Evolutionary conservation across 2,113 vertebrate species (phyloP).

Genomic region (Colossoma macropomum): DNA sequence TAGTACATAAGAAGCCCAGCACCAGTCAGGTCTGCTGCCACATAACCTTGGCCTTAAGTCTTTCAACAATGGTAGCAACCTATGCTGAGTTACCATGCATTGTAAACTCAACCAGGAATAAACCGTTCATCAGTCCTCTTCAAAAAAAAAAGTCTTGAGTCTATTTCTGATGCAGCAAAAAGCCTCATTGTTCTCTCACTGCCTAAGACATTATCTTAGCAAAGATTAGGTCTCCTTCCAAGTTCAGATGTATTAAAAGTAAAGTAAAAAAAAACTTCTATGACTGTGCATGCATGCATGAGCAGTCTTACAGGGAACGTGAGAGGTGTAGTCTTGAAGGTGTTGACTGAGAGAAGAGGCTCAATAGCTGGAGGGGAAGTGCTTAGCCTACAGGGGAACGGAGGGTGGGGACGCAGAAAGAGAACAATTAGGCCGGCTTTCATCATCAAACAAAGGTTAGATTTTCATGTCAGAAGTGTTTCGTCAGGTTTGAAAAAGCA

Average conservation of each 20-base stretch:
- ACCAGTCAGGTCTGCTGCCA: not conserved
- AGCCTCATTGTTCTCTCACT: not conserved
- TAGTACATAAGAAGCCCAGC: not conserved
- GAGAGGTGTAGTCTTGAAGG: constrained; percentile 8
- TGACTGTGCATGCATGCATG: not conserved
- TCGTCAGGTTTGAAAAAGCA: not conserved
- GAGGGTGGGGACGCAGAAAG: not conserved
- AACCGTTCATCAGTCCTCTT: too few species aligned
- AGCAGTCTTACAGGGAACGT: not conserved
- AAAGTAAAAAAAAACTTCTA: not conserved
- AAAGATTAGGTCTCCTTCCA: too few species aligned
- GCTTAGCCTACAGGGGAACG: not conserved
- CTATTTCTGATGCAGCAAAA: not conserved
- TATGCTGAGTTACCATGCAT: not conserved
- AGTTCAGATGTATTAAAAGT: too few species aligned
- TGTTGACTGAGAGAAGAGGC: not conserved
- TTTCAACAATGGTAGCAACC: not conserved
- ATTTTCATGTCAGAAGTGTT: not conserved
- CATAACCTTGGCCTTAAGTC: not conserved
- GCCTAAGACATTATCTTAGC: too few species aligned
- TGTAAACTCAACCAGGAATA: not conserved
- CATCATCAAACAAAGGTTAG: constrained; percentile 29
- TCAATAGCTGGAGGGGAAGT: not conserved
- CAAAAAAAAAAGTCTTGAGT: too few species aligned
- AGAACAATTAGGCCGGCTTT: constrained; percentile 26